phyloP scores from a whole-genome alignment of 92 coral and sea anemone genomes.

The Palythoa grandis region DNA sequence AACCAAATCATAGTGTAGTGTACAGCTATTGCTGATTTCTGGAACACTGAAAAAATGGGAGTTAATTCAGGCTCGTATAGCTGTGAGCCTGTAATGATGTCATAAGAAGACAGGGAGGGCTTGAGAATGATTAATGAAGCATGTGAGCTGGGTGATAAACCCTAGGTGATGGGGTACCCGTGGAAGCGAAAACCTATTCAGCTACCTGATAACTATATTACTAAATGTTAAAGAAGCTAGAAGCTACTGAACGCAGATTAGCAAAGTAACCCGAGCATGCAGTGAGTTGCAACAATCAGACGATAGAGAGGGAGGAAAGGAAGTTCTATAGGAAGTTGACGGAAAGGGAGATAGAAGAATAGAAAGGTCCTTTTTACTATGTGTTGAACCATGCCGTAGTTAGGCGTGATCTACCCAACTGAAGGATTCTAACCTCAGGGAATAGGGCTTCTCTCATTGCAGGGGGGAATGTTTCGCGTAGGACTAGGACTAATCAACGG shows the following conservation, averaged over 20 bases:
- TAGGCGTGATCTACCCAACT: too few relatives aligned
- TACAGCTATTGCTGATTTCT: conserved; percentile 50
- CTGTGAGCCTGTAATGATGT: too few relatives aligned
- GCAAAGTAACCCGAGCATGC: too few relatives aligned
- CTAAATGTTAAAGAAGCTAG: conserved; percentile 58
- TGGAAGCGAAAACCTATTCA: conserved; percentile 55
- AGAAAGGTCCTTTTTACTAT: conserved; percentile 44
- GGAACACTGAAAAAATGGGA: conserved; percentile 69
- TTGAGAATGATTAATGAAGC: conserved; percentile 50
- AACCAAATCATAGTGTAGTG: not conserved
- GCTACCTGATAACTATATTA: conserved; percentile 54
- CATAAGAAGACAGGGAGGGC: conserved; percentile 37
- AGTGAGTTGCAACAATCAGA: conserved; percentile 56
- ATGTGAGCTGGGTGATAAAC: conserved; percentile 40
- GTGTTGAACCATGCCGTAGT: conserved; percentile 52
- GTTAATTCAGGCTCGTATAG: conserved; percentile 40
- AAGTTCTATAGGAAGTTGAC: conserved; percentile 54
- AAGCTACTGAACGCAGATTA: conserved; percentile 55
- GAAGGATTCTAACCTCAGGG: too few relatives aligned
- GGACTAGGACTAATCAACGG: too few relatives aligned
- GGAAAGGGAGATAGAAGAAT: conserved; percentile 39
- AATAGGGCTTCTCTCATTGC: too few relatives aligned
- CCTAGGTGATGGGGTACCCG: conserved; percentile 53
- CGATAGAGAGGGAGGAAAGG: conserved; percentile 61
- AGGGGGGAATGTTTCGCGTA: not conserved